Conservation (phyloP, 2,888 invertebrate species). For the Hesperia comma region DNA sequence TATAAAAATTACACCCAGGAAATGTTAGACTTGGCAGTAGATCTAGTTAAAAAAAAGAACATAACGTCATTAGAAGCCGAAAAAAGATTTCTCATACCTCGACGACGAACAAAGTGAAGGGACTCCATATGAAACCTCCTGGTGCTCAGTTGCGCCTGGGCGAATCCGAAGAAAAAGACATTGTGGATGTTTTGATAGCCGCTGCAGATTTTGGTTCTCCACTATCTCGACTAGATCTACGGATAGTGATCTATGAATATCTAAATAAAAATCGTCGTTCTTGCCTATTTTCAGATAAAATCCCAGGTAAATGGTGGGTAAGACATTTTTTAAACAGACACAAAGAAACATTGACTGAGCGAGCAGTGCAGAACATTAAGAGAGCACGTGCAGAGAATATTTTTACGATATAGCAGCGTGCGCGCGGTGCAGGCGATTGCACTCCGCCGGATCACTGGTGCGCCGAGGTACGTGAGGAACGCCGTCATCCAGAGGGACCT, state of each 20-base stretch:
- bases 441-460: too few relatives aligned
- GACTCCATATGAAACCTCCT: conserved; percentile 36
- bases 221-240: conserved; percentile 33
- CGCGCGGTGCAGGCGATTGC: too few relatives aligned
- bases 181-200: conserved; percentile 36
- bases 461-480: too few relatives aligned
- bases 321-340: conserved; percentile 30
- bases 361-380: conserved; percentile 38
- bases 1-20: conserved; percentile 39
- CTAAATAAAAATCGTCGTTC: conserved; percentile 28
- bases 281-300: conserved; percentile 31
- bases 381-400: conserved; percentile 39
- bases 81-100: conserved; percentile 39
- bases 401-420: too few relatives aligned
- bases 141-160: conserved; percentile 35
- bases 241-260: conserved; percentile 31
- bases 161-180: conserved; percentile 34
- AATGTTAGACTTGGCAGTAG: conserved; percentile 37
- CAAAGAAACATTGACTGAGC: conserved; percentile 19
- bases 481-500: too few relatives aligned
- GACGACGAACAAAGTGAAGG: conserved; percentile 38
- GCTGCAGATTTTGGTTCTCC: conserved; percentile 40
- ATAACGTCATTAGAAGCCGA: conserved; percentile 38
- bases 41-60: conserved; percentile 36
- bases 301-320: conserved; percentile 38